Conservation (phyloP, 2,113 vertebrate genomes). For the Odontesthes bonariensis region DNA sequence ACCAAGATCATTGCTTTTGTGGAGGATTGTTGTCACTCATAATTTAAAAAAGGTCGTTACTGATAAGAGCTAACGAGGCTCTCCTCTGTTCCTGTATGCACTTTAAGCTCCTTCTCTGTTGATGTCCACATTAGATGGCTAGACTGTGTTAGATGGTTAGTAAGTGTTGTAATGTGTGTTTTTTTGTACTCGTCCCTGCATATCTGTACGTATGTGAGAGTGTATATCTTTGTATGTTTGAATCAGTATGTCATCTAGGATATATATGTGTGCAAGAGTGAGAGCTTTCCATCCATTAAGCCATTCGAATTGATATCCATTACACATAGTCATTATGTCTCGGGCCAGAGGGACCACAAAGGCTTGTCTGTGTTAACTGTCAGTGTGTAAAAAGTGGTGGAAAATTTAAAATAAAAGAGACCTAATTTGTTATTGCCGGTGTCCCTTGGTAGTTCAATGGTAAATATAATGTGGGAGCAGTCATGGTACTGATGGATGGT, state of each 20-base stretch:
- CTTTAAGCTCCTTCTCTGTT: constrained; percentile 79
- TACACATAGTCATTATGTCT: constrained; percentile 80
- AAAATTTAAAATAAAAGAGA: constrained; percentile 87
- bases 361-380: constrained; percentile 89
- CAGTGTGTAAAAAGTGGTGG: constrained; percentile 84
- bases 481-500: too few relatives aligned
- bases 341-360: constrained; percentile 72
- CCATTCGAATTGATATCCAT: constrained; percentile 84
- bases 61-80: constrained; percentile 48
- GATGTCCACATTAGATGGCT: constrained; percentile 83
- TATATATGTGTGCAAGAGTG: neutral
- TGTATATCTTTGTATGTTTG: constrained; percentile 43
- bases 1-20: constrained; percentile 63
- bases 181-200: constrained; percentile 48
- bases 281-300: constrained; percentile 74
- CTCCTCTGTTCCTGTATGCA: constrained; percentile 80
- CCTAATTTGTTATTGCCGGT: constrained; percentile 82
- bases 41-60: constrained; percentile 50
- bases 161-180: constrained; percentile 60
- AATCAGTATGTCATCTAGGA: neutral
- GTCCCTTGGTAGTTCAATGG: neutral
- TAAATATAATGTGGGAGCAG: neutral
- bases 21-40: constrained; percentile 52
- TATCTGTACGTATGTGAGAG: constrained; percentile 24
- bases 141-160: constrained; percentile 69